These are phyloP conservation scores for Callopanchax toddi DNA, from an alignment of 2,113 vertebrate species.

Conservation along the genomic window DNA sequence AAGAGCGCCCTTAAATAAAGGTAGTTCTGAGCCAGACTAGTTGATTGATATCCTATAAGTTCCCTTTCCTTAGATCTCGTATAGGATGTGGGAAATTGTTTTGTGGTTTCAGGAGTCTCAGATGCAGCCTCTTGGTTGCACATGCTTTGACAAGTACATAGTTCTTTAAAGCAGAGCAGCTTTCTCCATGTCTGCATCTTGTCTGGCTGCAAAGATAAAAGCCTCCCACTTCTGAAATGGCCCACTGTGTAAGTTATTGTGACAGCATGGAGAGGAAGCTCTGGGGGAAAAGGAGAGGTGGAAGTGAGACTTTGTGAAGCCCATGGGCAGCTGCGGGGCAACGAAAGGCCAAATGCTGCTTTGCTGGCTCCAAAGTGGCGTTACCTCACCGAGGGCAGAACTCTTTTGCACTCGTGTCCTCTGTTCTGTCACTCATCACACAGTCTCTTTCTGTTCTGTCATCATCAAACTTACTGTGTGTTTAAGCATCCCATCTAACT, in stretches of 20 bases:
- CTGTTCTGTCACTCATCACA: conserved; percentile 28
- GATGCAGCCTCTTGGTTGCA: conserved; percentile 48
- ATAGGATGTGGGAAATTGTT: conserved; percentile 30
- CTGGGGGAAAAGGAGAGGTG: conserved; percentile 23
- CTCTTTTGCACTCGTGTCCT: conserved; percentile 22
- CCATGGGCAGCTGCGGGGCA: conserved; percentile 42
- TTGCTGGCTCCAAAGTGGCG: conserved; percentile 3
- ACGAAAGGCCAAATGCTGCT: conserved; percentile 44
- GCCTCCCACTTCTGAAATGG: conserved; percentile 50
- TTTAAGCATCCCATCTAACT: no score
- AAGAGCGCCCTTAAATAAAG: conserved; percentile 26
- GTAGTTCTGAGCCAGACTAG: conserved; percentile 18
- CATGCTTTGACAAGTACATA: conserved; percentile 38
- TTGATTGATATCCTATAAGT: conserved; percentile 25
- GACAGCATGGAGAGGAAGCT: conserved; percentile 49
- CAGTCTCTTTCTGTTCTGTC: background rate
- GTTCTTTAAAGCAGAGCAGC: conserved; percentile 42
- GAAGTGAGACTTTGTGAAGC: conserved; percentile 37
- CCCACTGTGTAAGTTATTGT: conserved; percentile 58
- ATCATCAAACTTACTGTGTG: no score
- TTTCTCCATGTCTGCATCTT: conserved; percentile 52
- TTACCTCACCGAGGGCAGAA: conserved; percentile 13
- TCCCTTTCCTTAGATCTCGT: conserved; percentile 39
- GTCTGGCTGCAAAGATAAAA: conserved; percentile 67
- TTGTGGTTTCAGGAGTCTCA: conserved; percentile 44